Base-by-base conservation (phyloP, 2,113 vertebrate species). In the Notechis scutatus region DNA sequence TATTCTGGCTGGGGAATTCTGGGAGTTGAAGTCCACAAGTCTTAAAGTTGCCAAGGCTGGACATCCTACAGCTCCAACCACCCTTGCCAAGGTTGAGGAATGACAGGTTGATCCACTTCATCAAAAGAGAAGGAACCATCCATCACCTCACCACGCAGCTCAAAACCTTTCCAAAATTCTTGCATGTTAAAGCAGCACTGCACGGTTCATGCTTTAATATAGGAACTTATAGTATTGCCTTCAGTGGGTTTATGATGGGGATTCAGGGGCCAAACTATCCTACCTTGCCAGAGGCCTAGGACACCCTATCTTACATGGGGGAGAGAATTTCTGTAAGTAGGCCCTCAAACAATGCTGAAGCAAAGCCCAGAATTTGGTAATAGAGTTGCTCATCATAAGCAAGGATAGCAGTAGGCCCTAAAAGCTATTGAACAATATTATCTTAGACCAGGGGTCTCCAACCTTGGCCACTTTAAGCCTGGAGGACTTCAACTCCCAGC, bases 301-400 rank as follows among this genome's bases (percentile, higher is more conserved):
- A 47, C 21, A 86, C 94, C 91, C 0, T 94, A 91, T 59, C 86
- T 92, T 89, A 91, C 87, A 90, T 5, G 95, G 95, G 96, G 88
- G 95, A 96, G 95, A 96, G 94, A 57, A 7, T 23, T 57, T 54
- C 15, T n/a, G 91, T 96, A 96, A 96, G 95, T 96, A 94, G 96
- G 95, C 95, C 93, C 92, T 90, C 56, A 94, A 92, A 96, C 94
- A 93, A 0, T 95, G 94, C 93, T 96, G 91, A 94, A 94, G 96
- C 94, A 96, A 93, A 94, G 86, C 91, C 85, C 94, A 50, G 26
- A 55, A 18, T 26, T n/a, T 34, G 23, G 94, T 94, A 90, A 91
- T 95, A 95, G 94, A 95, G 95, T 94, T 90, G 95, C 94, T 96
- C 95, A 96, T 95, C 93, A 92, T 96, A 96, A 97, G 90, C 95